These are phyloP conservation scores for Netelia inedita DNA, from an alignment of 2,888 invertebrate genomes.

Conservation along the genomic window DNA sequence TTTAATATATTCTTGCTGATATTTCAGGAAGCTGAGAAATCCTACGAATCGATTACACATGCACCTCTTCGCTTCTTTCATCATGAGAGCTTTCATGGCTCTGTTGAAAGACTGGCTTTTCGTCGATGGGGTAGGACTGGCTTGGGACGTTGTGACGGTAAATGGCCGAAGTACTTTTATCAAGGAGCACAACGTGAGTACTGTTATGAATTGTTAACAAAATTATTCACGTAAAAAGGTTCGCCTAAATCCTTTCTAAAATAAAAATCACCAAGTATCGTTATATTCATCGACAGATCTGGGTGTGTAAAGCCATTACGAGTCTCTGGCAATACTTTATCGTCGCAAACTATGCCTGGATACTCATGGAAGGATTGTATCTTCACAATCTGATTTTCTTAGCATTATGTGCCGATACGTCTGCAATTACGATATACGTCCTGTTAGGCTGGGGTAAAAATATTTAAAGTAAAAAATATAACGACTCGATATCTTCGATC, in stretches of 20 bases:
- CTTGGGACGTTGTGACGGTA: constrained; percentile 82
- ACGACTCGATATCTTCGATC: not conserved
- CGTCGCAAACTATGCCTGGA: constrained; percentile 89
- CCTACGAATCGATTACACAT: constrained; percentile 89
- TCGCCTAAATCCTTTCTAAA: not conserved
- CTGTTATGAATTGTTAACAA: not conserved
- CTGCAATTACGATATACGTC: constrained; percentile 87
- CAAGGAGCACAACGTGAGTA: constrained; percentile 82
- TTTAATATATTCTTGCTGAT: no score
- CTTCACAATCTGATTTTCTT: constrained; percentile 89
- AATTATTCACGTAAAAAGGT: not conserved
- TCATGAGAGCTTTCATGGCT: constrained; percentile 87
- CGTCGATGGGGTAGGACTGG: constrained; percentile 86
- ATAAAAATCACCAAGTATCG: not conserved
- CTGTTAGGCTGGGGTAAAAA: constrained; percentile 89
- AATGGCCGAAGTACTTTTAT: constrained; percentile 82
- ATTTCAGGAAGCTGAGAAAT: constrained; percentile 87
- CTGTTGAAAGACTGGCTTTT: constrained; percentile 87
- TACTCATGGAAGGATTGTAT: constrained; percentile 90
- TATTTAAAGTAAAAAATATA: not conserved
- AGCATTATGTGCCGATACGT: constrained; percentile 88
- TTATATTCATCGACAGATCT: constrained; percentile 85
- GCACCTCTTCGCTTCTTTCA: constrained; percentile 89
- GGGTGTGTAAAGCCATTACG: constrained; percentile 88
- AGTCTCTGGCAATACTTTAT: constrained; percentile 88